A percentile compares a stretch with the other conserved stretches of the same genome.
Conservation (phyloP, 1,140 invertebrate species). For the Myzus persicae region DNA sequence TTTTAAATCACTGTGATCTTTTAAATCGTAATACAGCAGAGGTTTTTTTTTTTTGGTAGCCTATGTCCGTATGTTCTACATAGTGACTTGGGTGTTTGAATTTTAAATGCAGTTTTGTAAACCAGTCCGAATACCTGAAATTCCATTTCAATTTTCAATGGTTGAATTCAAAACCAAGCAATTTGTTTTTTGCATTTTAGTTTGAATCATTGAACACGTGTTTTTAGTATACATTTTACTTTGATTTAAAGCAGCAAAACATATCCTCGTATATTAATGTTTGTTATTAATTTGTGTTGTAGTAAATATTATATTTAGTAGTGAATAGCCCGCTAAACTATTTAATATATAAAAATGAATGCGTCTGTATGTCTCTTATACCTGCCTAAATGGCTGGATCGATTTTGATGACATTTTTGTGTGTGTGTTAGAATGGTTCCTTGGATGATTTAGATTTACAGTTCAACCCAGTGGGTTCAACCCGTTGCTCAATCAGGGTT, state of each 20-base stretch:
- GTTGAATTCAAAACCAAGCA: background rate
- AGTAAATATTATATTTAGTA: background rate
- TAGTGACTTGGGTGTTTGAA: background rate
- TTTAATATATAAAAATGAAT: no score
- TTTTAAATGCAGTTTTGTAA: background rate
- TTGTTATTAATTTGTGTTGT: background rate
- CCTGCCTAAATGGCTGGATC: no score
- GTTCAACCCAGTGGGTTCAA: no score
- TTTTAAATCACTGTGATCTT: background rate
- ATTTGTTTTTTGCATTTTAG: background rate
- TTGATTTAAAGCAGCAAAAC: background rate
- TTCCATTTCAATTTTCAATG: background rate
- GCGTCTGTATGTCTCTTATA: no score
- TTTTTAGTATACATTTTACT: background rate
- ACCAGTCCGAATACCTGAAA: background rate
- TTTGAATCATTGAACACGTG: no score
- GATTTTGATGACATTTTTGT: no score
- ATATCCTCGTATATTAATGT: background rate
- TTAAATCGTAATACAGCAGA: background rate
- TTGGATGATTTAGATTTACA: no score
- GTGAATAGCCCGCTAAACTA: background rate
- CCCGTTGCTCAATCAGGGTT: no score
- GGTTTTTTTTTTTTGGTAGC: background rate
- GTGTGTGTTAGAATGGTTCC: no score
- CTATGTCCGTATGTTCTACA: background rate